These are phyloP conservation scores for Macrostomum cliftonense DNA, from an alignment of 2,888 invertebrate genomes.

Conservation along the genomic window DNA sequence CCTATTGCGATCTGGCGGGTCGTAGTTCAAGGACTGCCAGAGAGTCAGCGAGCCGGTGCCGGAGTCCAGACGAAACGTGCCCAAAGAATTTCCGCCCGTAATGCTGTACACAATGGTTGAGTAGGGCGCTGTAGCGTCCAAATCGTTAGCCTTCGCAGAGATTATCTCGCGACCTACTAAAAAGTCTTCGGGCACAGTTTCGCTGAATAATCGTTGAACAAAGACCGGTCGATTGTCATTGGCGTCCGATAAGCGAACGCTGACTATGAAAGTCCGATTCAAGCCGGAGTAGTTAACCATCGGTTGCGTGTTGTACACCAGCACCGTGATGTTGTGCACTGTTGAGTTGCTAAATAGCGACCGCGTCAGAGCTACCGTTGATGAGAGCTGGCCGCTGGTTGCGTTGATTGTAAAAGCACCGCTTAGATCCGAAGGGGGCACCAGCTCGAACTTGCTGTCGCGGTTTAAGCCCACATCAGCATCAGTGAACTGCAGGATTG, in stretches of 20 bases:
- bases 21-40: too few relatives aligned
- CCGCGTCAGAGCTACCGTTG: conserved; percentile 39
- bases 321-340: conserved; percentile 57
- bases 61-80: conserved; percentile 77
- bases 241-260: too few relatives aligned
- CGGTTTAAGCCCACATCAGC: conserved; percentile 42
- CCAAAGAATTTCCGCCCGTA: conserved; percentile 59
- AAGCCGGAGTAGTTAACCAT: too few relatives aligned
- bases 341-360: conserved; percentile 57
- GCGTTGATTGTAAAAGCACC: too few relatives aligned
- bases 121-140: conserved; percentile 44
- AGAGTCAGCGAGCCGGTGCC: conserved; percentile 47
- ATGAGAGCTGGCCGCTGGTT: neutral
- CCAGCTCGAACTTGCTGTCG: conserved; percentile 64
- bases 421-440: conserved; percentile 42
- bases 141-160: conserved; percentile 9
- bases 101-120: conserved; percentile 74
- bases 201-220: too few relatives aligned
- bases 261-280: too few relatives aligned
- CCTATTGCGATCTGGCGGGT: too few relatives aligned
- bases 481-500: too few relatives aligned
- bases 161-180: too few relatives aligned
- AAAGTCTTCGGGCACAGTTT: too few relatives aligned
- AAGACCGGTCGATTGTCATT: too few relatives aligned
- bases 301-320: too few relatives aligned